Conservation (phyloP, 2,888 invertebrate genomes). For the Lithophane leautieri region DNA sequence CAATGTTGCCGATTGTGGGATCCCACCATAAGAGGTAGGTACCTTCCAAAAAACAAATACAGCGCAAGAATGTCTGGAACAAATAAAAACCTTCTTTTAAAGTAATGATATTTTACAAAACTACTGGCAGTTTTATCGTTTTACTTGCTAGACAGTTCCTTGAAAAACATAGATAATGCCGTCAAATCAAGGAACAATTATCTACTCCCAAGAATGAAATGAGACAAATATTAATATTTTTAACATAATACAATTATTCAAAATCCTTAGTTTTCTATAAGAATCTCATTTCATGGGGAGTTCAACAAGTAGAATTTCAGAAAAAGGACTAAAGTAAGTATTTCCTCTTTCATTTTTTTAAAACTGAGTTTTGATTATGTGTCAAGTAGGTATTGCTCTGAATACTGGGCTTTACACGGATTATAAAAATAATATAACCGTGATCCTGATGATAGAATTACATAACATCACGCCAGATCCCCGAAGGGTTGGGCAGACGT, state of each 20-base stretch:
- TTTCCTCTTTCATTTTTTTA: background rate
- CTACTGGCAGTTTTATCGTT: constrained; percentile 15
- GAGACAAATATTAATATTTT: background rate
- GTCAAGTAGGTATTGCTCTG: background rate
- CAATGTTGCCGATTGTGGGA: too few relatives aligned
- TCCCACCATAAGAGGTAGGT: too few relatives aligned
- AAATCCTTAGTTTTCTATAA: constrained; percentile 35
- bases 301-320: constrained; percentile 48
- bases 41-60: too few relatives aligned
- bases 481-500: background rate
- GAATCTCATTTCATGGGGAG: constrained; percentile 41
- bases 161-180: constrained; percentile 10
- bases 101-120: background rate
- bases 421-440: background rate
- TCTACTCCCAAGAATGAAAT: constrained; percentile 24
- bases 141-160: constrained; percentile 10
- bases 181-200: constrained; percentile 2
- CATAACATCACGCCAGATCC: background rate
- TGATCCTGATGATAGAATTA: background rate
- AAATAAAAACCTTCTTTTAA: constrained; percentile 18
- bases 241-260: background rate
- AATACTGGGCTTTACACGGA: background rate
- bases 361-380: background rate
- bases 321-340: constrained; percentile 53
- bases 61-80: too few relatives aligned